A percentile compares a stretch with the other conserved stretches of the same genome.
phyloP scores from a whole-genome alignment of 2,888 invertebrate genomes.

The Chesias legatella region DNA sequence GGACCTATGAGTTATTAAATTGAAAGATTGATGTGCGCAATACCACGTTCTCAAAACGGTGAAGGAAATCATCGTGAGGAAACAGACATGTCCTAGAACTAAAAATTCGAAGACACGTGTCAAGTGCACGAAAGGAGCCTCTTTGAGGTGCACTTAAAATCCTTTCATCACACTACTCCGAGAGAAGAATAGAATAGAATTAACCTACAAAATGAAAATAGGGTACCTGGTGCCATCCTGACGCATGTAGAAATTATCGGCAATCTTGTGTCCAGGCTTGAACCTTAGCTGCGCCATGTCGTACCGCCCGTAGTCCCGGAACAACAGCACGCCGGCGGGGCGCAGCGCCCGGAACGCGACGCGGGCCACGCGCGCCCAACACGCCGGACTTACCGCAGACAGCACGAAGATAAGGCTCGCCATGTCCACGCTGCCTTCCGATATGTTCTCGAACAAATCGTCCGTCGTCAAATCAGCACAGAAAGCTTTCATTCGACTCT shows the following conservation, averaged over 20 bases:
- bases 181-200: too few relatives aligned
- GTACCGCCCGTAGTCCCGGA: slow-evolving; percentile 96
- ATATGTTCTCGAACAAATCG: slow-evolving; percentile 80
- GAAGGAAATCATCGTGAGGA: too few relatives aligned
- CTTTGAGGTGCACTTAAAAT: too few relatives aligned
- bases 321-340: slow-evolving; percentile 89
- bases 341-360: slow-evolving; percentile 84
- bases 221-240: slow-evolving; percentile 96
- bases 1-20: too few relatives aligned
- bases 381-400: slow-evolving; percentile 94
- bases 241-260: slow-evolving; percentile 95
- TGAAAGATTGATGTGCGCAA: too few relatives aligned
- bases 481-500: slow-evolving; percentile 86
- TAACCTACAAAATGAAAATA: not conserved
- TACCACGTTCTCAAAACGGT: too few relatives aligned
- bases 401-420: slow-evolving; percentile 96
- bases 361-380: slow-evolving; percentile 82
- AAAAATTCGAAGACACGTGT: too few relatives aligned
- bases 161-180: too few relatives aligned
- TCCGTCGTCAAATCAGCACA: slow-evolving; percentile 90
- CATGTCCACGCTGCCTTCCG: slow-evolving; percentile 83
- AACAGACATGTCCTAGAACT: too few relatives aligned
- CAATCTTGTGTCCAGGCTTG: slow-evolving; percentile 93
- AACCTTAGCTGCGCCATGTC: slow-evolving; percentile 98
- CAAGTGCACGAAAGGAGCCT: too few relatives aligned